Base-by-base conservation (phyloP, 2,888 invertebrate genomes). In the Alentia gelatinosa region DNA sequence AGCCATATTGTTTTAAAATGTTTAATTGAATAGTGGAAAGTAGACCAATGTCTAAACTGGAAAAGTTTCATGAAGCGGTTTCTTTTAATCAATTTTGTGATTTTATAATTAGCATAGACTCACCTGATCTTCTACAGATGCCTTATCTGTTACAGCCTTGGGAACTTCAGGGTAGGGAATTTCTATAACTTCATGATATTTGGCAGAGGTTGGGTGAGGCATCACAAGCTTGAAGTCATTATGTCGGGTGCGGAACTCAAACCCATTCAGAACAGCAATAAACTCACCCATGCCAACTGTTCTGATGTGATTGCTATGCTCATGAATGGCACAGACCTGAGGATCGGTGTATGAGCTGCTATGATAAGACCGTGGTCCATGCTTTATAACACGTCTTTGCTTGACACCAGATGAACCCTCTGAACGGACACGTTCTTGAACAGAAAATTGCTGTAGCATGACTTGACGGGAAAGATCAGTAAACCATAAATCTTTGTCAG, bases 231-330 rank as follows among this genome's bases (percentile, higher is more conserved):
- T 83, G 89, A 91, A 92, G 79, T 92, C 92, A 89, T 92, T 92
- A 37, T 92, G 92, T 23, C 92, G 33, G 19, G 92, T 92, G 40
- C 94, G 91, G 92, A 95, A 95, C 89, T 95, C 94, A 4, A 95
- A 93, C 0, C 95, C 95, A 84, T 95, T 95, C 35, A 95, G 90
- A 1, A 94, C 94, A 0, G 91, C 94, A 7, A 92, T 92, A 19
- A 95, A 63, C 74, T 92, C 91, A 4, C 92, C 92, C 84, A 86
- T 47, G 30, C 90, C 91, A 9, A 88, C 68, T n/a, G 74, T 88
- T 3, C 91, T 39, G 63, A 40, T 39, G 74, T 91, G 37, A 90
- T 94, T 94, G 40, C 93, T 91, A 84, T 94, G 94, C 47, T 94
- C 94, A 50, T 94, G 94, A 9, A 94, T 92, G 23, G 93, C 92